Percentiles rank a stretch among this genome's conserved stretches.
phyloP scores from a whole-genome alignment of 2,113 vertebrate genomes.

The Phalacrocorax pelagicus region DNA sequence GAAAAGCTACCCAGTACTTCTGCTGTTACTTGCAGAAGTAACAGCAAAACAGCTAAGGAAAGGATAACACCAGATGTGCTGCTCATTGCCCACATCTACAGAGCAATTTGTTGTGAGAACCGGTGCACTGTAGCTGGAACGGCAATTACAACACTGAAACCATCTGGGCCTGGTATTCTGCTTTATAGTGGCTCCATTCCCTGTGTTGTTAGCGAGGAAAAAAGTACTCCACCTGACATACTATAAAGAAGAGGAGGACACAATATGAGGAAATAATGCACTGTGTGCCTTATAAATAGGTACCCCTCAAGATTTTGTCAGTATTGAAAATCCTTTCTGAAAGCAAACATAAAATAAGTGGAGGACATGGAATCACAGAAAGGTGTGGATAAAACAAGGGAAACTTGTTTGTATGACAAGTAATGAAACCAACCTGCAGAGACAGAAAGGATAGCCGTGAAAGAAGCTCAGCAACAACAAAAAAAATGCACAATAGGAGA shows the following conservation, averaged over 20 bases:
- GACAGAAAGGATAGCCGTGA: not conserved
- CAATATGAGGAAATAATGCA: not conserved
- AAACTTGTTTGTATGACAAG: not conserved
- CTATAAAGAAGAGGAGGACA: not conserved
- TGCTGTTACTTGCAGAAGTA: not conserved
- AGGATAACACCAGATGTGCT: not conserved
- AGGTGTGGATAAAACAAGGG: not conserved
- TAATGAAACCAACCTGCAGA: not conserved
- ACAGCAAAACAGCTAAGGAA: not conserved
- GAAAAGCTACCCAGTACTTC: not conserved
- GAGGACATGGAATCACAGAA: not conserved
- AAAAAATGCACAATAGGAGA: not conserved
- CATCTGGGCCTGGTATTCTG: not conserved
- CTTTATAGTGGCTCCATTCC: not conserved
- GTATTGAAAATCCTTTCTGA: not conserved
- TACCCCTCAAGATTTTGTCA: not conserved
- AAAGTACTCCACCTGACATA: not conserved
- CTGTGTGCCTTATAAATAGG: not conserved
- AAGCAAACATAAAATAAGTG: not conserved
- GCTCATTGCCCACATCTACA: accelerated
- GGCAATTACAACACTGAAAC: not conserved
- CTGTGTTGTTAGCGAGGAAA: not conserved
- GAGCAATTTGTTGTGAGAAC: not conserved
- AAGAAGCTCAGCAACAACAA: not conserved
- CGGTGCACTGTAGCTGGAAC: not conserved